Conservation (phyloP, 2,113 vertebrate genomes). For the Cochlearius cochlearius region DNA sequence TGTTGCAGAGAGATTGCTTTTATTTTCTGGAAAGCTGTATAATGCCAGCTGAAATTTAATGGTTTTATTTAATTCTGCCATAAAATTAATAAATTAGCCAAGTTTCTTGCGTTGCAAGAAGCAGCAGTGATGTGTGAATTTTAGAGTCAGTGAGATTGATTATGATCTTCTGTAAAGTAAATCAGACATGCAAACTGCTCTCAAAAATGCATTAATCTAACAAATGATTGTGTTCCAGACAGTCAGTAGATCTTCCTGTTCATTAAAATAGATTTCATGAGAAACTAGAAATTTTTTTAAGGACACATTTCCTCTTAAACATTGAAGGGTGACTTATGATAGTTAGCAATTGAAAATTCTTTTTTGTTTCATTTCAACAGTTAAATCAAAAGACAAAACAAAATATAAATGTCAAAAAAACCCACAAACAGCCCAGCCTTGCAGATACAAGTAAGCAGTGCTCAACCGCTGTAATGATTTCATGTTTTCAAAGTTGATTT, state of each 20-base stretch:
- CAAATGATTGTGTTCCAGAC: neutral
- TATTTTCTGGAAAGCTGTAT: neutral
- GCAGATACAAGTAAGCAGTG: neutral
- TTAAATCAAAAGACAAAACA: neutral
- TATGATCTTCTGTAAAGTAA: neutral
- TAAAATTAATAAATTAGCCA: neutral
- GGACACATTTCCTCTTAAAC: neutral
- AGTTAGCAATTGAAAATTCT: neutral
- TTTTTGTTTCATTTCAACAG: neutral
- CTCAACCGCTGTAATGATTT: neutral
- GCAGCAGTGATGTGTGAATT: neutral
- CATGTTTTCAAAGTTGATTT: neutral
- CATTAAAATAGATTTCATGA: neutral
- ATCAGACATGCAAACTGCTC: neutral
- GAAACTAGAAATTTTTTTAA: neutral
- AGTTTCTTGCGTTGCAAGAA: neutral
- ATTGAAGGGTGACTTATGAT: neutral
- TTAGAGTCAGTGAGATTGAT: neutral
- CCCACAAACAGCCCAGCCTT: neutral
- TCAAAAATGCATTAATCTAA: neutral
- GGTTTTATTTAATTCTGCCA: neutral
- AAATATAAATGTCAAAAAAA: neutral
- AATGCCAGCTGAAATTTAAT: neutral
- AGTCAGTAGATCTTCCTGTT: neutral
- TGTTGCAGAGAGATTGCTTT: neutral